Conservation (phyloP, 1,140 invertebrate species). For the Calosoma granatense region DNA sequence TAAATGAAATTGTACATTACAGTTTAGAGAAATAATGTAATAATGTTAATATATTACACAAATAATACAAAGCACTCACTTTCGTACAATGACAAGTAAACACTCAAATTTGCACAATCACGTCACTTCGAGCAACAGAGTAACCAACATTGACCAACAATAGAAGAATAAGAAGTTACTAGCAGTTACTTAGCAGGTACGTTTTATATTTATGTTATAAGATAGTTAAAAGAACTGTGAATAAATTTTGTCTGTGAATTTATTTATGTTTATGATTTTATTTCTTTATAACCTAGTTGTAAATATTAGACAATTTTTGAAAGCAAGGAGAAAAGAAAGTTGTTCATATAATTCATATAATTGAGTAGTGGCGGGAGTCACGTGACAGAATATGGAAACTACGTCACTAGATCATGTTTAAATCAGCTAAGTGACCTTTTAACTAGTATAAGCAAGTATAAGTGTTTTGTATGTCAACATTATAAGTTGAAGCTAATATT, state of each 20-base stretch:
- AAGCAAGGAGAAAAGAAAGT: too few species aligned
- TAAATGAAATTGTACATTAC: neutral
- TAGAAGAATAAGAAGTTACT: neutral
- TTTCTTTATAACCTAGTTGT: too few species aligned
- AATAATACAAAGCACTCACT: neutral
- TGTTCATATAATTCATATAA: too few species aligned
- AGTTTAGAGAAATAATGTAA: neutral
- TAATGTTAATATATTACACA: neutral
- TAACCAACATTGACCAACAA: too few species aligned
- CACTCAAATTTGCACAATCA: slow-evolving; percentile 5
- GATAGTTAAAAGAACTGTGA: neutral
- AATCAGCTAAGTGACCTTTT: too few species aligned
- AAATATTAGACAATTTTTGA: too few species aligned
- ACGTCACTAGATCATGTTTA: too few species aligned
- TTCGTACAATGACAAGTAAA: neutral
- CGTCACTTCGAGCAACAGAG: neutral
- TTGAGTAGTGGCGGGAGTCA: too few species aligned
- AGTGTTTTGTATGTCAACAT: too few species aligned
- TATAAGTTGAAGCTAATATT: too few species aligned
- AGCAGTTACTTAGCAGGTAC: neutral
- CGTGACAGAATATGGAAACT: too few species aligned
- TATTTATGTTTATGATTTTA: neutral
- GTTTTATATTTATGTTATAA: neutral
- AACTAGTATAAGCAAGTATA: too few species aligned
- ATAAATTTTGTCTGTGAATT: neutral